These are phyloP conservation scores for Strigamia maritima DNA, from an alignment of 2,888 invertebrate species.

Conservation along the genomic window DNA sequence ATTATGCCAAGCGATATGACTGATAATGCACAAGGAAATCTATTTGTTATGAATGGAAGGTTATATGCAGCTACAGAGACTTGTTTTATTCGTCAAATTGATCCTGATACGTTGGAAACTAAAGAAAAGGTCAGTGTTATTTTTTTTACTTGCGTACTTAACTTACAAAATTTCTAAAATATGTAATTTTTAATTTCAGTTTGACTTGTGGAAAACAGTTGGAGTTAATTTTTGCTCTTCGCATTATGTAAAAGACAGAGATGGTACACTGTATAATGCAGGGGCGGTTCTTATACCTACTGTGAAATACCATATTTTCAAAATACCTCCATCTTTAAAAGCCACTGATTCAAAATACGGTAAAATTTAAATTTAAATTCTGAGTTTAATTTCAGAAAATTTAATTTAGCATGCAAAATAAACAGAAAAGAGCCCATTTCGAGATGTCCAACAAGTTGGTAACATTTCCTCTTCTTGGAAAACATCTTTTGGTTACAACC, in stretches of 20 bases:
- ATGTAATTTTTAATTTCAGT: conserved; percentile 46
- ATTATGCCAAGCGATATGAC: conserved; percentile 49
- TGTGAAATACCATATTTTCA: conserved; percentile 50
- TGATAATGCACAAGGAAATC: conserved; percentile 56
- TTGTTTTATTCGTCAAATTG: conserved; percentile 52
- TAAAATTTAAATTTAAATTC: not conserved
- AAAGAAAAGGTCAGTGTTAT: conserved; percentile 51
- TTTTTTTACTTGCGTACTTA: not conserved
- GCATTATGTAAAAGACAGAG: conserved; percentile 53
- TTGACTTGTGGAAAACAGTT: conserved; percentile 51
- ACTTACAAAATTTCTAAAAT: not conserved
- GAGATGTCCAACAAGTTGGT: conserved; percentile 47
- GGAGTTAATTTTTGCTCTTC: conserved; percentile 54
- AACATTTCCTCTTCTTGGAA: conserved; percentile 51
- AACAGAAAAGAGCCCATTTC: conserved; percentile 32
- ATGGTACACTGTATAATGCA: conserved; percentile 55
- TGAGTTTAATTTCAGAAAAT: not conserved
- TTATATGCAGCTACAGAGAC: conserved; percentile 57
- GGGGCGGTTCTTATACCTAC: conserved; percentile 52
- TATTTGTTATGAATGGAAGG: conserved; percentile 53
- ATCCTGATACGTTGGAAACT: conserved; percentile 54
- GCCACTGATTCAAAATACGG: not conserved
- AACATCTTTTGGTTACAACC: conserved; percentile 53
- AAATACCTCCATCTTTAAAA: conserved; percentile 39
- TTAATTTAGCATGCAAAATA: not conserved